Evolutionary conservation across 2,888 invertebrate genomes (phyloP), one percentile per base, ranked within the genome.

Genomic region (Oscheius onirici): DNA sequence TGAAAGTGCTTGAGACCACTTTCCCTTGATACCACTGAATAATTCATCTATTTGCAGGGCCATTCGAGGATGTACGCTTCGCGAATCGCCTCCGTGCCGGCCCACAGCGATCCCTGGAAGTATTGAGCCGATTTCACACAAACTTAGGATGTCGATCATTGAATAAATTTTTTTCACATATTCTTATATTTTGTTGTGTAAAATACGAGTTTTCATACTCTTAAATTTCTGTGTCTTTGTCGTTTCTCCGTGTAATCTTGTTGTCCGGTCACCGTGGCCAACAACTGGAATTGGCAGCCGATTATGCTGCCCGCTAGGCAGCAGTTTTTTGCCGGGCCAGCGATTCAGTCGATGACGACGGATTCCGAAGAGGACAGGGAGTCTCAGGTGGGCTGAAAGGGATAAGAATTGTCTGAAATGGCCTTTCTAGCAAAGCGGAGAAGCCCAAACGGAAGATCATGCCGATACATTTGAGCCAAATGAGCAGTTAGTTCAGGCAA

Each of bases 21-120:
- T n/a, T n/a, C n/a, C n/a, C n/a, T n/a, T n/a, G n/a, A n/a, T n/a
- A n/a, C n/a, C n/a, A n/a, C n/a, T n/a, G n/a, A n/a, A 49, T 17
- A 22, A 22, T 2, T 24, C 1, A 22, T 26, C 5, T 8, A 24
- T 68, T 76, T 40, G n/a, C 72, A 79, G 77, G 79, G 84, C 20
- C 78, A 84, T 43, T 79, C 81, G 3, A 70, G 69, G 60, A 79
- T 84, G 80, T 84, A 69, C 71, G 83, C 81, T 24, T 74, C 78
- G 28, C 69, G 79, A 24, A 66, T 57, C 69, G 72, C 72, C 52
- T 65, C 60, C 28, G 51, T 82, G 5, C 80, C 81, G 54, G 73
- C 72, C 41, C 67, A 73, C 61, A n/a, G 70, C 44, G 83, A 83
- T 68, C 26, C 61, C n/a, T 83, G 83, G 83, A 79, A 79, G 44